Conservation (phyloP, 2,888 invertebrate species). For the Drosophila pseudotakahashii region DNA sequence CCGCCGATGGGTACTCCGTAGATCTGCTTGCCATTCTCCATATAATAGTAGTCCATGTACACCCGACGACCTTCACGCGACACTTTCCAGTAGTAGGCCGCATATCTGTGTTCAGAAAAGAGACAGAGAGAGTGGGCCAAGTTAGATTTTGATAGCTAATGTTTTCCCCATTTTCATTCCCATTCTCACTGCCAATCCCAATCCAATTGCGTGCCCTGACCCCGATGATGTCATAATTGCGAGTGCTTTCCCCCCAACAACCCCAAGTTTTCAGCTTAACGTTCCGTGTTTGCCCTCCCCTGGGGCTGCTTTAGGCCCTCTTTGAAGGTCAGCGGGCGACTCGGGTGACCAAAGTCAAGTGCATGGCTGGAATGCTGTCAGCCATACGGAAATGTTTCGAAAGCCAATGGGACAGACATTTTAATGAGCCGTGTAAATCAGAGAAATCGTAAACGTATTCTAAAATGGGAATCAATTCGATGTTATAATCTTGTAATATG, state of each 20-base stretch:
- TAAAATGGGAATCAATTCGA: not conserved
- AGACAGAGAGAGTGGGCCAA: conserved; percentile 11
- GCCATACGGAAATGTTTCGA: conserved; percentile 18
- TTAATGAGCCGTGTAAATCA: not conserved
- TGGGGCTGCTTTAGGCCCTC: conserved; percentile 17
- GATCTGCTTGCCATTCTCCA: conserved; percentile 91
- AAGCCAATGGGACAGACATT: conserved; percentile 1
- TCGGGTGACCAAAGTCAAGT: conserved; percentile 45
- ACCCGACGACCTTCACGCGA: conserved; percentile 88
- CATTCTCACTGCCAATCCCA: conserved; percentile 1
- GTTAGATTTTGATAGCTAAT: conserved; percentile 40
- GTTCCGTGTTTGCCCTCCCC: conserved; percentile 23
- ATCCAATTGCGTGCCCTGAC: conserved; percentile 28
- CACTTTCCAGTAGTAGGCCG: conserved; percentile 88
- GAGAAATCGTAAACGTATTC: not conserved
- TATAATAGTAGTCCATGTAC: conserved; percentile 92
- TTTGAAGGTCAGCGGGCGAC: conserved; percentile 57
- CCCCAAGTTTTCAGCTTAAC: conserved; percentile 25
- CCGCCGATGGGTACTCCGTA: conserved; percentile 95
- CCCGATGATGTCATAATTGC: conserved; percentile 61
- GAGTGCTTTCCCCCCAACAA: conserved; percentile 45
- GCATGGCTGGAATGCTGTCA: conserved; percentile 25
- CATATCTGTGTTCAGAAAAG: conserved; percentile 87
- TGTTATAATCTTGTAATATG: not conserved
- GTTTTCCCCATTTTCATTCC: conserved; percentile 18